phyloP scores from a whole-genome alignment of 2,797 vertebrate species.

The Gouania willdenowi region DNA sequence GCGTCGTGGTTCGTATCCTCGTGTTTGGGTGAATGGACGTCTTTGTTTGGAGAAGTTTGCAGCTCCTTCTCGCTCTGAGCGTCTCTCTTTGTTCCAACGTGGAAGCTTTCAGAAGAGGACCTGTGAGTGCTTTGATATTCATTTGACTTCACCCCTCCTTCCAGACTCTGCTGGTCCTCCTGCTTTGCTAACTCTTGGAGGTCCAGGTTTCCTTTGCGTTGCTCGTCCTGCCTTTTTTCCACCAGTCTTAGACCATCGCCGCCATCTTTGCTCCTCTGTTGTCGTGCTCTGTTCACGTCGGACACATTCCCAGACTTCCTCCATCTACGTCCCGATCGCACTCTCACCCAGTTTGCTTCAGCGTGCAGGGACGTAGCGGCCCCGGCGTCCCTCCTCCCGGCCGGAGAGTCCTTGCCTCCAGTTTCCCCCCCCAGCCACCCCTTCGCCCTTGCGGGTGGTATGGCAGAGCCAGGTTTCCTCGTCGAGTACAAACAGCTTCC shows the following conservation, averaged over 20 bases:
- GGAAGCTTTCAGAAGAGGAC: too few relatives aligned
- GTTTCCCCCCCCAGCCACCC: conserved; percentile 62
- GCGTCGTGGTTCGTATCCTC: conserved; percentile 1
- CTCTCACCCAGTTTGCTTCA: conserved; percentile 50
- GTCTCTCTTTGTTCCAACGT: too few relatives aligned
- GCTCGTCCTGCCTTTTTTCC: conserved; percentile 56
- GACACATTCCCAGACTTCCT: conserved; percentile 64
- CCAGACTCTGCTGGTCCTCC: conserved; percentile 28
- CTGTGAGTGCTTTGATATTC: too few relatives aligned
- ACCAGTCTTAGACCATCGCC: conserved; percentile 1
- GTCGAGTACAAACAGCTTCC: conserved; percentile 70
- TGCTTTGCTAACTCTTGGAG: conserved; percentile 19
- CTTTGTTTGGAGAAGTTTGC: conserved; percentile 7
- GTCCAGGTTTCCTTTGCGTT: conserved; percentile 43
- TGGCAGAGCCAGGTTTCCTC: conserved; percentile 32
- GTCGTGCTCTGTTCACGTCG: conserved; percentile 21
- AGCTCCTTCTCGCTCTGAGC: conserved; percentile 1
- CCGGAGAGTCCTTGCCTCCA: conserved; percentile 32
- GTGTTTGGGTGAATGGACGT: neutral
- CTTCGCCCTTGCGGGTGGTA: conserved; percentile 38
- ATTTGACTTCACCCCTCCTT: conserved; percentile 15
- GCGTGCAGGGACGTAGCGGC: conserved; percentile 18
- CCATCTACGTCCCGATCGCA: conserved; percentile 70
- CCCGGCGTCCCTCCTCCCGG: conserved; percentile 28
- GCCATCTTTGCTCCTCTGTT: conserved; percentile 30